Evolutionary conservation across 2,888 invertebrate species (phyloP), one percentile per base, ranked within the genome.

Genomic region (Lasius platythorax): DNA sequence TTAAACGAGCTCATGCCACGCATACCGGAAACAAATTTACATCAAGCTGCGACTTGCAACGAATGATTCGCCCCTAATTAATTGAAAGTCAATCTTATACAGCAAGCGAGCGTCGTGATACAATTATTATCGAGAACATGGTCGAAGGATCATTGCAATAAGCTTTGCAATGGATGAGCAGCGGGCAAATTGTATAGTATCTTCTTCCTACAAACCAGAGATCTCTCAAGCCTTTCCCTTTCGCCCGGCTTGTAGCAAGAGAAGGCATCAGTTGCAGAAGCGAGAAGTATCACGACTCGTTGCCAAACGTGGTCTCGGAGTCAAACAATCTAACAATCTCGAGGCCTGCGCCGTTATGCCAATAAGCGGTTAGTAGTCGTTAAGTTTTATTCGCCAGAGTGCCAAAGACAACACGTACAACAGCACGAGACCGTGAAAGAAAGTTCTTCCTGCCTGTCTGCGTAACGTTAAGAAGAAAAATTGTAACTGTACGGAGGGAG

Each of bases 211-310:
- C 33, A 61, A 79, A 43, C 43, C 23, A 30, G 15, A 40, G 56
- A 56, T 40, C 63, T 37, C 15, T 8, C 2, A n/a, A n/a, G 46
- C 79, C 79, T 79, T 79, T 81, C 72, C 79, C 79, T 81, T 81
- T 81, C 79, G 79, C 43, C 43, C 18, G 72, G 43, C 72, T 61
- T 70, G 58, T 23, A n/a, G 72, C 58, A 72, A 70, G 79, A 72
- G n/a, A 8, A 50, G 58, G 79, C 72, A 81, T 81, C 61, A 61
- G 46, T 72, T 61, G 79, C 79, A 23, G 61, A 72, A 81, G 79
- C 53, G 46, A 81, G 72, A 46, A 61, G 79, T 61, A 79, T 81
- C 79, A 81, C 61, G 79, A 72, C 46, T 81, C 58, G 78, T 82
- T 82, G 82, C 81, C 82, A 56, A 78, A 82, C 53, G 81, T 64